Base-by-base conservation (phyloP, 2,797 vertebrate genomes). In the Coilia nasus region DNA sequence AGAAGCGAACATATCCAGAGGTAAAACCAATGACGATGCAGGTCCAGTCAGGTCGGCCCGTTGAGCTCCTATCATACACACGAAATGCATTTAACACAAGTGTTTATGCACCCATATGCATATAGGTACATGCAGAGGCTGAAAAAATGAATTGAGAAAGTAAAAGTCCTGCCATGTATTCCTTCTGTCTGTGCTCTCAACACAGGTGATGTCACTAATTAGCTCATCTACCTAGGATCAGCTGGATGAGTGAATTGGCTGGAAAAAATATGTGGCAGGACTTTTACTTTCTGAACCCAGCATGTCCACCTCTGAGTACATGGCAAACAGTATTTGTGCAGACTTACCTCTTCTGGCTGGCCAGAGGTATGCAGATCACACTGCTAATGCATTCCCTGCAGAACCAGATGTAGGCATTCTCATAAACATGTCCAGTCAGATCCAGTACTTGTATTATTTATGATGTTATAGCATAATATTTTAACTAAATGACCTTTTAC, bases 1-100 rank as follows among this genome's bases (percentile, higher is more conserved):
- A 99, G 93, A 99, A 99, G 46, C 98, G 97, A 12, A 99, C 97
- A 0, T 98, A 96, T 84, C 98, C 98, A 0, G 98, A 98, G 0
- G 96, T 97, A 90, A 99, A 99, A 82, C 98, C 98, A 83, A 99
- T 96, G 0, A 98, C 97, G 6, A 99, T 96, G 91, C 98, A 99
- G 2, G 98, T 99, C 98, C 98, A 99, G 90, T 99, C 98, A 7
- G 98, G 98, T 6, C 97, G 96, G 0, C 98, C 98, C 0, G 98
- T 99, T 81, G 98, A 99, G 86, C 98, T 99, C 94, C 98, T 99
- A 87, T 56, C 17, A 64, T 41, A 59, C 11, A 82, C 9, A 84
- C 47, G 80, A 87, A 7, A 75, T 10, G 19, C 15, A 83, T 44
- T 80, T n/a, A 83, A 82, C 56, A 83, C 46, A 56, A 54, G 47